Conservation (phyloP, 2,113 vertebrate species). For the Pristiophorus japonicus region DNA sequence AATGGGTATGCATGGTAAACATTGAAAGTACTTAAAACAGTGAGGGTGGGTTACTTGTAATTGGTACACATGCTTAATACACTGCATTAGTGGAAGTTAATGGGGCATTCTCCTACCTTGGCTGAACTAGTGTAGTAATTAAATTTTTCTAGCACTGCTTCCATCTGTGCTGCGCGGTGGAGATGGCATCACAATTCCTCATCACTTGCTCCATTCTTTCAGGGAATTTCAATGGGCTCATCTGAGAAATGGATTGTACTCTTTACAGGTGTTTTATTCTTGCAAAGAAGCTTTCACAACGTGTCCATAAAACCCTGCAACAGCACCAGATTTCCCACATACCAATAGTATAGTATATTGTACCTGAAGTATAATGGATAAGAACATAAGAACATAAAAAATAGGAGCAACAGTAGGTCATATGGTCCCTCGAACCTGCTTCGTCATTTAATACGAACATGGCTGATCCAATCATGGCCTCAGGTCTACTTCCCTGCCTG, state of each 20-base stretch:
- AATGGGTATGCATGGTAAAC: neutral
- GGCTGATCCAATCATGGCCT: no score
- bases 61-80: neutral
- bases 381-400: no score
- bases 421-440: no score
- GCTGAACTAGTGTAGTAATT: neutral
- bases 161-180: neutral
- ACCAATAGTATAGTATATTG: no score
- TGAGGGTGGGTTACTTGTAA: neutral
- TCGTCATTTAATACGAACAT: no score
- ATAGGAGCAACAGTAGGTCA: no score
- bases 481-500: no score
- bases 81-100: neutral
- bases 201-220: neutral
- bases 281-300: neutral
- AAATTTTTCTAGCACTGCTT: neutral
- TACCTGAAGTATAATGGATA: no score
- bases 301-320: neutral
- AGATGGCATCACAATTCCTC: neutral
- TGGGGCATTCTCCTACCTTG: neutral
- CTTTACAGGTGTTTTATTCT: neutral
- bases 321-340: neutral
- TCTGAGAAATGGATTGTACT: neutral
- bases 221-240: neutral
- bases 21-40: neutral